A percentile compares a stretch with the other conserved stretches of the same genome.
Evolutionary conservation across 2,113 vertebrate species (phyloP).

Genomic region (Phalacrocorax carbo): DNA sequence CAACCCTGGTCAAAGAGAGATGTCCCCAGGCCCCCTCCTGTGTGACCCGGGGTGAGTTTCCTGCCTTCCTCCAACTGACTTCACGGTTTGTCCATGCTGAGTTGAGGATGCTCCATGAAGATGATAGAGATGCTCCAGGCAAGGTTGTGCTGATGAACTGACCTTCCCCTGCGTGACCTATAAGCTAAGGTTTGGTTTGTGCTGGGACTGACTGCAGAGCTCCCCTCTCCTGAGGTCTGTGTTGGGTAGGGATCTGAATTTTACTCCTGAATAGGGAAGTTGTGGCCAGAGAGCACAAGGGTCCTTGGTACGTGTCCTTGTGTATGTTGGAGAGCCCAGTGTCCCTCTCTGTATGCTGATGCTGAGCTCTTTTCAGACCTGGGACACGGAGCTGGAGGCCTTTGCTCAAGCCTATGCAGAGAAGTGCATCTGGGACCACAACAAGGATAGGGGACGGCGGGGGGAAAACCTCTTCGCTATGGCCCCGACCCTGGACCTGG

Average conservation of each 20-base stretch:
- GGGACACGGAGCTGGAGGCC: constrained; percentile 71
- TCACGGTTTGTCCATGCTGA: rapidly evolving
- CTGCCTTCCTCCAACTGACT: rapidly evolving
- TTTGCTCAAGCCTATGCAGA: constrained; percentile 75
- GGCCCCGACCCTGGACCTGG: constrained; percentile 69
- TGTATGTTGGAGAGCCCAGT: rapidly evolving
- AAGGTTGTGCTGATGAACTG: not conserved
- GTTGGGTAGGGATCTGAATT: not conserved
- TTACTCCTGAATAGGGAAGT: not conserved
- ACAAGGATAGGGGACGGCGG: constrained; percentile 68
- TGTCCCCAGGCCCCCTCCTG: not conserved
- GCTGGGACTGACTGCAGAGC: not conserved
- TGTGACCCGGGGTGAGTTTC: rapidly evolving
- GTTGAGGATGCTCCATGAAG: not conserved
- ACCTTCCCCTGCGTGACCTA: not conserved
- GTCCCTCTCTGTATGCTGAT: not conserved
- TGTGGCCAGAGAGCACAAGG: not conserved
- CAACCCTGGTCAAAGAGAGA: not conserved
- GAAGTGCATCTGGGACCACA: constrained; percentile 80
- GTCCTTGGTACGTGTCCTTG: not conserved
- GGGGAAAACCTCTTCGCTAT: constrained; percentile 80
- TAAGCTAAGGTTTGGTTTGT: not conserved
- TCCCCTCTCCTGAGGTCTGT: not conserved
- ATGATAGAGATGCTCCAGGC: not conserved
- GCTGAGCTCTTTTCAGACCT: constrained; percentile 57